These are phyloP conservation scores for Drosophila sucinea DNA, from an alignment of 1,140 invertebrate species.

Conservation along the genomic window DNA sequence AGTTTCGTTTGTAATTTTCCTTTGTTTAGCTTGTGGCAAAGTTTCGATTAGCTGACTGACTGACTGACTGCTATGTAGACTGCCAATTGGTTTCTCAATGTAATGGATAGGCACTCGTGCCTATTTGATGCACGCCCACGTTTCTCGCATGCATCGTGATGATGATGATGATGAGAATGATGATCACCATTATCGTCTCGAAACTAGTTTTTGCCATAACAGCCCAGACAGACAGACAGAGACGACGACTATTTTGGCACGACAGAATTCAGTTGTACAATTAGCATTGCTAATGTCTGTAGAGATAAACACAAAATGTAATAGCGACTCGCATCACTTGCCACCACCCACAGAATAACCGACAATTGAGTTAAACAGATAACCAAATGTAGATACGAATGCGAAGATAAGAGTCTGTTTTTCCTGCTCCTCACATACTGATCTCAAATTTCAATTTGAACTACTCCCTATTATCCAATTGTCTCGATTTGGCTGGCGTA, in stretches of 20 bases:
- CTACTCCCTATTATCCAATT: constrained; percentile 1
- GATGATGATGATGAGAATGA: constrained; percentile 16
- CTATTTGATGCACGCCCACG: constrained; percentile 79
- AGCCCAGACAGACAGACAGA: constrained; percentile 14
- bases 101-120: constrained; percentile 52
- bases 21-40: constrained; percentile 28
- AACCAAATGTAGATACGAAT: not conserved
- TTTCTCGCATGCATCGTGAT: constrained; percentile 36
- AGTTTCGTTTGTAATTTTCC: constrained; percentile 30
- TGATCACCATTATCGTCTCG: constrained; percentile 6
- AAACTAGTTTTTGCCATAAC: constrained; percentile 72
- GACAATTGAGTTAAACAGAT: constrained; percentile 35
- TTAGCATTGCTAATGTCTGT: constrained; percentile 70
- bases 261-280: constrained; percentile 36
- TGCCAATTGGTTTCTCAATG: constrained; percentile 40
- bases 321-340: constrained; percentile 33
- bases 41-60: constrained; percentile 42
- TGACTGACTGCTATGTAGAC: not conserved
- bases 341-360: constrained; percentile 13
- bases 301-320: constrained; percentile 53
- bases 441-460: not conserved
- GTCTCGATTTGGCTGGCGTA: not conserved
- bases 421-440: not conserved
- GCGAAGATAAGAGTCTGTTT: not conserved
- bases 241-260: constrained; percentile 1